These are phyloP conservation scores for Neosilurus mollespiculum DNA, from an alignment of 2,797 vertebrate species.

Conservation along the genomic window DNA sequence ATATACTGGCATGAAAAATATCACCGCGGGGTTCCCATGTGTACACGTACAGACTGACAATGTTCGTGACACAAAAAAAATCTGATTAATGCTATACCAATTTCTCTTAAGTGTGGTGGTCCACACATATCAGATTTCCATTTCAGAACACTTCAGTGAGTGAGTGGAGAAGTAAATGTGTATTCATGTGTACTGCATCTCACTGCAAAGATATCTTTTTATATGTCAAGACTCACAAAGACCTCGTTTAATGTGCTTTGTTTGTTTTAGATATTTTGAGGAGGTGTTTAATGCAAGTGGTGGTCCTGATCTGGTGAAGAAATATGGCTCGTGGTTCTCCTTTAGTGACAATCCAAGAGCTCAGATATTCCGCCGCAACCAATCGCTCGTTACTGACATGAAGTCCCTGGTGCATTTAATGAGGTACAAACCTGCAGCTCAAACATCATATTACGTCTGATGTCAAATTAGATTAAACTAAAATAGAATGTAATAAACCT, in stretches of 20 bases:
- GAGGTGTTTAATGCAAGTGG: constrained; percentile 88
- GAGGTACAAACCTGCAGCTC: constrained; percentile 72
- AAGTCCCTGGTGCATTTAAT: constrained; percentile 89
- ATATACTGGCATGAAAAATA: too few species aligned
- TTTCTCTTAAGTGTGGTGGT: too few species aligned
- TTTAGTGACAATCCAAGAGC: constrained; percentile 84
- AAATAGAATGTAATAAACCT: not conserved
- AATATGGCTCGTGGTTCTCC: constrained; percentile 90
- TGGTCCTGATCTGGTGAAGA: constrained; percentile 78
- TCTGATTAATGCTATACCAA: too few species aligned
- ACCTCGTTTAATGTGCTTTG: not conserved
- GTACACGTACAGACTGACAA: too few species aligned
- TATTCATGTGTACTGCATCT: not conserved
- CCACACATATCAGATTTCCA: too few species aligned
- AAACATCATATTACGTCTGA: not conserved
- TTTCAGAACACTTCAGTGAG: too few species aligned
- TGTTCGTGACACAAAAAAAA: too few species aligned
- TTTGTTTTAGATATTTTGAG: constrained; percentile 77
- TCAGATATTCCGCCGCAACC: constrained; percentile 89
- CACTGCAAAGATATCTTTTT: not conserved
- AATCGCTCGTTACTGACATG: constrained; percentile 79
- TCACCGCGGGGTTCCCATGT: too few species aligned
- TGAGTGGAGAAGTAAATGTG: not conserved
- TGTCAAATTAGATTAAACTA: not conserved
- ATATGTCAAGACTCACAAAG: not conserved